These are phyloP conservation scores for Charaxes varanes DNA, from an alignment of 1,140 invertebrate genomes.

Conservation along the genomic window DNA sequence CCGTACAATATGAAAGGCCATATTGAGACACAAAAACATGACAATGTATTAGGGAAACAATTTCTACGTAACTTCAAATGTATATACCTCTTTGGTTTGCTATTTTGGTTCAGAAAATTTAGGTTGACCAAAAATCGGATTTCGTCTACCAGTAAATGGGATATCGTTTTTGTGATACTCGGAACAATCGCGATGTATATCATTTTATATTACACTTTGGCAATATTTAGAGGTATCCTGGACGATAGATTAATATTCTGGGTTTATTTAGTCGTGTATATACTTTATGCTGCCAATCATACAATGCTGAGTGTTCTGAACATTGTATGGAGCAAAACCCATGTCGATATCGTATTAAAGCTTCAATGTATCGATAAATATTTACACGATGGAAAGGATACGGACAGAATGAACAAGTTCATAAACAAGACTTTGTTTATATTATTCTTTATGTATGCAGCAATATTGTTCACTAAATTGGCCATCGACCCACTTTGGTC, in stretches of 20 bases:
- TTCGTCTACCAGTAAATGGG: neutral
- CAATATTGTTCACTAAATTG: constrained; percentile 2
- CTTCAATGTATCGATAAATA: constrained; percentile 10
- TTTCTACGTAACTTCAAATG: neutral
- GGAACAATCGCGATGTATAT: constrained; percentile 7
- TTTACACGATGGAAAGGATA: constrained; percentile 2
- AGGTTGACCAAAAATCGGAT: constrained; percentile 1
- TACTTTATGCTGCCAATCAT: constrained; percentile 9
- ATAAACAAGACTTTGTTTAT: neutral
- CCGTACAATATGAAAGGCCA: too few species aligned
- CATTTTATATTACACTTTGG: constrained; percentile 8
- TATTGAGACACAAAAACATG: too few species aligned
- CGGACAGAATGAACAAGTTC: neutral
- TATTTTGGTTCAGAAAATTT: constrained; percentile 13
- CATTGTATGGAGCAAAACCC: constrained; percentile 1
- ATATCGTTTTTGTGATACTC: neutral
- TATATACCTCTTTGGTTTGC: constrained; percentile 6
- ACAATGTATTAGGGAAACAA: too few species aligned
- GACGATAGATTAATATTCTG: neutral
- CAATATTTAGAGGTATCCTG: constrained; percentile 2
- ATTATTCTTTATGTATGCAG: neutral
- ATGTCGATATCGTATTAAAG: constrained; percentile 8
- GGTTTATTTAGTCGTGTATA: constrained; percentile 6
- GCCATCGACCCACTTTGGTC: constrained; percentile 5
- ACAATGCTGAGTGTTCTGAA: constrained; percentile 8